Base-by-base conservation (phyloP, 2,888 invertebrate genomes). In the Eurytoma californica region DNA sequence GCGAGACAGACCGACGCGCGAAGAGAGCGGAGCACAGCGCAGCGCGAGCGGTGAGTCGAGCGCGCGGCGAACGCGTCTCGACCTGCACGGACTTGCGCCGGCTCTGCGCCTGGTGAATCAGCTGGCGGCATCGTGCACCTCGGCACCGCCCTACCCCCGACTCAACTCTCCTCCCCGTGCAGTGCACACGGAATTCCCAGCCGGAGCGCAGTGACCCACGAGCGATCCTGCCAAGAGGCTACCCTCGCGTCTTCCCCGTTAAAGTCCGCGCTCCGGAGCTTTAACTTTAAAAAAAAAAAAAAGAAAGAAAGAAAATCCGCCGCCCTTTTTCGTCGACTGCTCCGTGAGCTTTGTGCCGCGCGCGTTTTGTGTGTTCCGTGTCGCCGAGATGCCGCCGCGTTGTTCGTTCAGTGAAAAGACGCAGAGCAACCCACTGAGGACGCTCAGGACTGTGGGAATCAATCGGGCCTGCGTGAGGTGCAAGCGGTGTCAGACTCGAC, bases 71-170 rank as follows among this genome's bases (percentile, higher is more conserved):
- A 60, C 79, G 61, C 18, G 81, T 79, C 63, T 14, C 20, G 77
- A 81, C 81, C 24, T 76, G 81, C 69, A 74, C 73, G 61, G 73
- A 81, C 81, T 74, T 66, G 81, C 77, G 24, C 51, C 28, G 47
- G 30, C 51, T 51, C 55, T 28, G 24, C 65, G 55, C 69, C 65
- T 39, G 72, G 72, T 75, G 76, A 79, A 79, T 79, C 79, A 79
- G 79, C 75, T 79, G 79, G 51, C 18, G 63, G 18, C 49, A 39
- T n/a, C 72, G 60, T 24, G 49, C 24, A 20, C 30, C n/a, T 47
- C 20, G 65, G 47, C 63, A 47, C 18, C 55, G 61, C 9, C 61
- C 18, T 28, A 9, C 30, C 14, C 39, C 39, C 60, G 60, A 28
- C 60, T 60, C 28, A 13, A 16, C 60, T 20, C 55, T 14, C 7